Percentiles rank a stretch among this genome's conserved stretches.
Conservation (phyloP, 2,888 invertebrate genomes). For the Acrobeloides nanus region DNA sequence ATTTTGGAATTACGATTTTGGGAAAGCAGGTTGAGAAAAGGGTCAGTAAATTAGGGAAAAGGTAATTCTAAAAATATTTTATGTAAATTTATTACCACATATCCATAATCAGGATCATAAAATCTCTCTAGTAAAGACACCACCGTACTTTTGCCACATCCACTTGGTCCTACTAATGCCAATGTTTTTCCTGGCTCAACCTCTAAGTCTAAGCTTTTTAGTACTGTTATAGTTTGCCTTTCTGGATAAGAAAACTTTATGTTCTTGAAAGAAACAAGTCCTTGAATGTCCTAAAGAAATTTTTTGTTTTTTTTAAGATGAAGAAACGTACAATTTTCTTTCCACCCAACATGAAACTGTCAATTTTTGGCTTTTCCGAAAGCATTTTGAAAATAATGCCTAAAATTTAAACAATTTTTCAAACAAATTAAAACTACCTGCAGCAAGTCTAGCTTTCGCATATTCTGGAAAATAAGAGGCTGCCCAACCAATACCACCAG, state of each 20-base stretch:
- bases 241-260: constrained; percentile 55
- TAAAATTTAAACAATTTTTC: too few relatives aligned
- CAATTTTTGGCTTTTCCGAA: constrained; percentile 52
- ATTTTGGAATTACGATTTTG: too few relatives aligned
- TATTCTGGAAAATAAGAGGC: constrained; percentile 50
- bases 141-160: constrained; percentile 81
- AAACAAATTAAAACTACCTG: too few relatives aligned
- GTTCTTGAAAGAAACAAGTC: constrained; percentile 31
- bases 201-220: constrained; percentile 15
- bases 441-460: constrained; percentile 55
- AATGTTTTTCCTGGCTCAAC: constrained; percentile 25
- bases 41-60: too few relatives aligned
- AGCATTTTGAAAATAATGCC: constrained; percentile 55
- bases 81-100: constrained; percentile 56
- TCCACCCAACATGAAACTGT: constrained; percentile 47
- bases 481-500: constrained; percentile 55
- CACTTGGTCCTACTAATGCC: constrained; percentile 60
- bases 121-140: constrained; percentile 75
- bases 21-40: too few relatives aligned
- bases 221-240: constrained; percentile 50
- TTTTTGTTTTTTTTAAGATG: too few relatives aligned
- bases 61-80: too few relatives aligned
- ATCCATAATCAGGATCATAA: constrained; percentile 70
- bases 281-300: too few relatives aligned
- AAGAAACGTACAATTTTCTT: constrained; percentile 28